Base-by-base conservation (phyloP, 2,888 invertebrate species). In the Thereva unica region DNA sequence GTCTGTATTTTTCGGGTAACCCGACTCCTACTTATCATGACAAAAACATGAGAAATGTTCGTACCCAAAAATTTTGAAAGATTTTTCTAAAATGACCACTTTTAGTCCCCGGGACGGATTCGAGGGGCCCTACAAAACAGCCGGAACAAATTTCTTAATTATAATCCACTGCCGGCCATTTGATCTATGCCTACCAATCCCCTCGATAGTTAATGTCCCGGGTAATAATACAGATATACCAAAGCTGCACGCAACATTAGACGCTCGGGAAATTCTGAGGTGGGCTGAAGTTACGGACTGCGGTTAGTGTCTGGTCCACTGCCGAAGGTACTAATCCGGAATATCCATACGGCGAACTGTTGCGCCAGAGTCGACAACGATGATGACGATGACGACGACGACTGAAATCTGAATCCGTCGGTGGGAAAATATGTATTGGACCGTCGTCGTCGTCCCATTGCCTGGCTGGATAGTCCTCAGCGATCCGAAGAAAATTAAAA, bases 141-240 rank as follows among this genome's bases (percentile, higher is more conserved):
- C 35, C 47, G 59, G 47, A 59, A 59, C 59, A 47, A 59, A 59
- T 59, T 59, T 59, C 59, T 59, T 59, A 59, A 59, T 59, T 59
- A 59, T 59, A 59, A 59, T 59, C 59, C 8, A 10, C 37, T 9
- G 37, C 10, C 10, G 7, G 10, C 40, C 34, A 47, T 59, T 59
- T 59, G 59, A 59, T 59, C 47, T 59, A 59, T 59, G 59, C 45
- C 38, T 38, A 59, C 59, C 59, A 45, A 45, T 59, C 59, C 59
- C 40, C 40, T n/a, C 42, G 47, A 42, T 38, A 23, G 44, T 42
- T 59, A 59, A 59, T 59, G 49, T 23, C 23, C 23, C 23, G 23
- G 23, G 23, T 23, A 23, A 23, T 23, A 23, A 23, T 23, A 23
- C 23, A 23, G 23, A 59, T 47, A 47, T 45, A 37, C 47, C 47